Base-by-base conservation (phyloP, 1,140 invertebrate species). In the Forficula auricularia region DNA sequence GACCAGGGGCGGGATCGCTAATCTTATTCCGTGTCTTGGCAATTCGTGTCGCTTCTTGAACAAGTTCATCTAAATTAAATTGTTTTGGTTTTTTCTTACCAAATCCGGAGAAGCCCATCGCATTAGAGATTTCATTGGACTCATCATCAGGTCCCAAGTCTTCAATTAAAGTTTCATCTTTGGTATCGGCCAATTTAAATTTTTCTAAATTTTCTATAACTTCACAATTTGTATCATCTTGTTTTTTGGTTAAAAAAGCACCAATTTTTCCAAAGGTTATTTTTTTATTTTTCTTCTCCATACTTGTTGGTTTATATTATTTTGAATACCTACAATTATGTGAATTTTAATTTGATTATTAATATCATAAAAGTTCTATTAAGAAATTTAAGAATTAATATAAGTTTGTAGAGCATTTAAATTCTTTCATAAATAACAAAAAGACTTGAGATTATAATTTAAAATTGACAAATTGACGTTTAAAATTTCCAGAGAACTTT, bases 31-130 rank as follows among this genome's bases (percentile, higher is more conserved):
- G 20, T 45, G 36, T 16, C 69, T 43, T 51, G 6, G 64, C 55
- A 6, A 54, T 60, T 38, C 58, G 60, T 2, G 59, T 58, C 8
- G 64, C 65, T 35, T 65, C 58, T 20, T 64, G 59, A 19, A 66
- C 48, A 54, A 67, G 59, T 40, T 65, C 57, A 51, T 76, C 65
- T 2, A 84, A 65, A 52, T 82, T 71, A 52, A 81, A 82, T 9
- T 71, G 69, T 55, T 81, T 79, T 0, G 79, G 79, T 53, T 27
- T 27, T 27, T 82, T 82, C 48, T 81, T 80, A 1, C 79, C 80
- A 57, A 84, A 84, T 9, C 72, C 68, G 37, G 71, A 70, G 39
- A 82, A 77, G 1, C 80, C 80, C 78, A 82, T 83, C 0, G 81
- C 57, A 47, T 73, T 62, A 48, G 81, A 66, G 0, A 82, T 59